A percentile compares a stretch with the other conserved stretches of the same genome.
Conservation (phyloP, 2,113 vertebrate species). For the human (Homo sapiens) region GRCh38 chr2:169417501-169418000, state of each 20-base stretch:
- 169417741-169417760: background rate
- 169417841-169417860: background rate
- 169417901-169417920: constrained; percentile 15
- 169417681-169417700: background rate
- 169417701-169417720: background rate
- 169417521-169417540: background rate
- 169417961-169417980: background rate
- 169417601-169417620: background rate
- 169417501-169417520: background rate
- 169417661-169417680: background rate
- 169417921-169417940: background rate
- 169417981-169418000: background rate
- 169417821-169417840: background rate
- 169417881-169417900: background rate
- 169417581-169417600: background rate
- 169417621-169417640: background rate
- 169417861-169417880: background rate
- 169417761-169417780: background rate
- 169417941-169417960: background rate
- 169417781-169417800: background rate
- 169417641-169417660: background rate
- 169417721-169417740: background rate
- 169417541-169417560: background rate
- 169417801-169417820: background rate
- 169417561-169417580: background rate